A percentile compares a stretch with the other conserved stretches of the same genome.
Evolutionary conservation across 2,113 vertebrate genomes (phyloP).

Genomic region (Chaetura pelagica): DNA sequence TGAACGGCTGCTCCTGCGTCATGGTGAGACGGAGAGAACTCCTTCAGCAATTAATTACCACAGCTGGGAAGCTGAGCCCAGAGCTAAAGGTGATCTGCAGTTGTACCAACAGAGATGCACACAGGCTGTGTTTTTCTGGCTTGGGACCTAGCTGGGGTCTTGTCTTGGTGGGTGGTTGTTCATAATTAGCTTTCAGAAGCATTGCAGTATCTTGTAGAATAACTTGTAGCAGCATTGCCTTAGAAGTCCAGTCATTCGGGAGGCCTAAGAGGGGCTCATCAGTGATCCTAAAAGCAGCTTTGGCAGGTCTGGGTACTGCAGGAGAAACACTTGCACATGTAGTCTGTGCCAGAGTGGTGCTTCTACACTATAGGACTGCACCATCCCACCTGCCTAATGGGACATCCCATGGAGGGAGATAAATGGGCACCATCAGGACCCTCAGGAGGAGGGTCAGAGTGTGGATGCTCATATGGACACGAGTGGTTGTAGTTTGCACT

Average conservation of each 20-base stretch:
- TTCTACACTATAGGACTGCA: not conserved
- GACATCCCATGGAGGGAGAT: not conserved
- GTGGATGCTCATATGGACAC: not conserved
- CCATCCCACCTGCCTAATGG: too few relatives aligned
- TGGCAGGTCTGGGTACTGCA: not conserved
- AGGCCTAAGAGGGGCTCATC: not conserved
- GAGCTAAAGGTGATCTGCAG: constrained; percentile 31
- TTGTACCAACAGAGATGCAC: not conserved
- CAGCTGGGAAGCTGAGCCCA: constrained; percentile 47
- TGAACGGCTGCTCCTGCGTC: constrained; percentile 27
- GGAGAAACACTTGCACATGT: rapidly evolving
- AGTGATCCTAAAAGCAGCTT: not conserved
- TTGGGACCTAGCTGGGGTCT: not conserved
- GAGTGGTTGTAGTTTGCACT: not conserved
- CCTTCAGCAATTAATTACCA: constrained; percentile 69
- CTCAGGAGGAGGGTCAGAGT: not conserved
- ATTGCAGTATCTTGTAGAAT: not conserved
- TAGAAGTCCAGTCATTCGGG: not conserved
- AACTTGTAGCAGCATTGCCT: not conserved
- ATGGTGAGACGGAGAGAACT: constrained; percentile 27
- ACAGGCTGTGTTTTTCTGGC: not conserved
- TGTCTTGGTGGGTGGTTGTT: not conserved
- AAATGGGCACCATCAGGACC: not conserved
- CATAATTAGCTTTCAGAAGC: not conserved
- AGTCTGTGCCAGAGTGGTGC: not conserved